Percentiles rank a stretch among this genome's conserved stretches.
These are phyloP conservation scores for Leptopilina drosophilae DNA, from an alignment of 2,888 invertebrate genomes.

Conservation along the genomic window DNA sequence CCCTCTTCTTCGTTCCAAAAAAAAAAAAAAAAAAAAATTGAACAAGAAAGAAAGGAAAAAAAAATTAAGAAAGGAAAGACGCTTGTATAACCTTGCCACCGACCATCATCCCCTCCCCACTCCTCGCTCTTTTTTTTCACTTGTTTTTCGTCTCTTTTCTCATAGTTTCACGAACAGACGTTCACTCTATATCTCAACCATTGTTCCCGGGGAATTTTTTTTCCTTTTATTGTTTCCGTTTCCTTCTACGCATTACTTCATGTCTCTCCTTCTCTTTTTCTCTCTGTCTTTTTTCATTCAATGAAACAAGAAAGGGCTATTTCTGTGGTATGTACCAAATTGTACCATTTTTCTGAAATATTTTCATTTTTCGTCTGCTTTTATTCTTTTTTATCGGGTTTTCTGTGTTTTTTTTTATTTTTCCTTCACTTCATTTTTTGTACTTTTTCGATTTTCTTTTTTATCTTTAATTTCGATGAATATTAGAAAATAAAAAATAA, in stretches of 20 bases:
- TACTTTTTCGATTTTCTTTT: too few species aligned
- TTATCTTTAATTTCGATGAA: too few species aligned
- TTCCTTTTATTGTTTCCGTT: slow-evolving; percentile 52
- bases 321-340: not conserved
- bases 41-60: not conserved
- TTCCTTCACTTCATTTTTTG: too few species aligned
- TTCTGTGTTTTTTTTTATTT: too few species aligned
- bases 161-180: slow-evolving; percentile 33
- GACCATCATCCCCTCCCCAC: not conserved
- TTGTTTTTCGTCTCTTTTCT: slow-evolving; percentile 20
- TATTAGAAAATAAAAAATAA: too few species aligned
- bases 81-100: slow-evolving; percentile 27
- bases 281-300: not conserved
- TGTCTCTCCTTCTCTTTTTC: not conserved
- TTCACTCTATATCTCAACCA: slow-evolving; percentile 44
- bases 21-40: not conserved
- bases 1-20: not conserved
- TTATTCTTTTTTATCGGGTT: too few species aligned
- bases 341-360: not conserved
- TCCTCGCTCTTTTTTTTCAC: not conserved
- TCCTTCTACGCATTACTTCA: slow-evolving; percentile 31
- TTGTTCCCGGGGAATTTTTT: slow-evolving; percentile 54
- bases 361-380: too few species aligned
- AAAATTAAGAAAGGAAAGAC: slow-evolving; percentile 11
- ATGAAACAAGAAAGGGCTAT: slow-evolving; percentile 17